A percentile compares a stretch with the other conserved stretches of the same genome.
Conservation (phyloP, 2,888 invertebrate species). For the Leptopilina drosophilae region DNA sequence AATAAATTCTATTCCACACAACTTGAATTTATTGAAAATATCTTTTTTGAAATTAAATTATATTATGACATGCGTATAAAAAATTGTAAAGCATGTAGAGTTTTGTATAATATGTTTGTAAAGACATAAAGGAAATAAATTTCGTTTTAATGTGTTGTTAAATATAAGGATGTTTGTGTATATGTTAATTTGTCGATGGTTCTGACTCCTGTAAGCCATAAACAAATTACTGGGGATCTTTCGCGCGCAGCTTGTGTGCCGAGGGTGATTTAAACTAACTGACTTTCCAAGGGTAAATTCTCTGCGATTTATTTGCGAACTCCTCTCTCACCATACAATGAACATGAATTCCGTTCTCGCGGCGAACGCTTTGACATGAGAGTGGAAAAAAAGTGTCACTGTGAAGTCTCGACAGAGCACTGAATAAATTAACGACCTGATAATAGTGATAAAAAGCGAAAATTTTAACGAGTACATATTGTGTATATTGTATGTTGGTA, state of each 20-base stretch:
- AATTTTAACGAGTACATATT: constrained; percentile 15
- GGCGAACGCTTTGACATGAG: constrained; percentile 28
- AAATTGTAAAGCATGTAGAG: not conserved
- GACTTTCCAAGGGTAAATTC: constrained; percentile 40
- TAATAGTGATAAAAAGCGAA: constrained; percentile 33
- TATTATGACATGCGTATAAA: not conserved
- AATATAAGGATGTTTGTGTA: constrained; percentile 21
- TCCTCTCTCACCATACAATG: constrained; percentile 30
- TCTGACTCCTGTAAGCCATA: constrained; percentile 37
- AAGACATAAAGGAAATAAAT: constrained; percentile 8
- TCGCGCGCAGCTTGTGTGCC: constrained; percentile 7
- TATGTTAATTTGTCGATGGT: constrained; percentile 38
- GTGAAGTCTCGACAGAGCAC: not conserved
- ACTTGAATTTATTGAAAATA: no score
- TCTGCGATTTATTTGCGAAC: constrained; percentile 30
- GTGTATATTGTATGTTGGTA: no score
- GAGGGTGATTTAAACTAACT: constrained; percentile 35
- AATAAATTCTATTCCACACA: no score
- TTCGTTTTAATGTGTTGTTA: constrained; percentile 22
- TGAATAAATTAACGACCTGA: constrained; percentile 34
- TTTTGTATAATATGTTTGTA: not conserved
- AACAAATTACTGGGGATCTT: constrained; percentile 19
- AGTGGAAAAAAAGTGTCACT: constrained; percentile 29
- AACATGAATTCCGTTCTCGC: constrained; percentile 40
- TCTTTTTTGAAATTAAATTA: not conserved